Conservation (phyloP, 2,888 invertebrate genomes). For the Ichneumoninae sp. region DNA sequence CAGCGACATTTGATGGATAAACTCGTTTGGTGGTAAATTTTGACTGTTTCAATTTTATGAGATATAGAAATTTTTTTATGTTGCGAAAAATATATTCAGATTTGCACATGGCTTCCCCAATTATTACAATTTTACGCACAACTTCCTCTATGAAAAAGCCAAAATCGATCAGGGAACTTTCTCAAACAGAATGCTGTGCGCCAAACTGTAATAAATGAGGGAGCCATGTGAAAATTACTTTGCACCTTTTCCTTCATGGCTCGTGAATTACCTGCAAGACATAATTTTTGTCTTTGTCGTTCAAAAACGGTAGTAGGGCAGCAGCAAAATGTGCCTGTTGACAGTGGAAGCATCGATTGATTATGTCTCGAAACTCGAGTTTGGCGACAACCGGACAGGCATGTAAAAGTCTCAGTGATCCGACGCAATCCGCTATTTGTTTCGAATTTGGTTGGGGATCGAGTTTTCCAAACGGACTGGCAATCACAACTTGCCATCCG, state of each 20-base stretch:
- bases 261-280: constrained; percentile 71
- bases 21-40: too few species aligned
- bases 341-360: constrained; percentile 74
- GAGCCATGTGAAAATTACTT: neutral
- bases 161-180: too few species aligned
- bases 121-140: too few species aligned
- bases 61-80: too few species aligned
- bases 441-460: constrained; percentile 69
- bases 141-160: too few species aligned
- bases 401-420: constrained; percentile 75
- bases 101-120: too few species aligned
- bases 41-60: too few species aligned
- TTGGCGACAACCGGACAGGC: constrained; percentile 76
- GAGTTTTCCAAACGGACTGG: constrained; percentile 76
- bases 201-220: too few species aligned
- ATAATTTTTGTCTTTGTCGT: constrained; percentile 67
- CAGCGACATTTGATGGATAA: too few species aligned
- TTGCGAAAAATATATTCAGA: too few species aligned
- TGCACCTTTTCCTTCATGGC: neutral
- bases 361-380: constrained; percentile 72
- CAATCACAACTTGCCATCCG: constrained; percentile 78
- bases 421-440: constrained; percentile 76
- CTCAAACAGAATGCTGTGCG: too few species aligned
- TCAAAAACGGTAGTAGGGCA: constrained; percentile 77
- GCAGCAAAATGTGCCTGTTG: constrained; percentile 76